Conservation (phyloP, 2,888 invertebrate genomes). For the Yponomeuta evonymella region DNA sequence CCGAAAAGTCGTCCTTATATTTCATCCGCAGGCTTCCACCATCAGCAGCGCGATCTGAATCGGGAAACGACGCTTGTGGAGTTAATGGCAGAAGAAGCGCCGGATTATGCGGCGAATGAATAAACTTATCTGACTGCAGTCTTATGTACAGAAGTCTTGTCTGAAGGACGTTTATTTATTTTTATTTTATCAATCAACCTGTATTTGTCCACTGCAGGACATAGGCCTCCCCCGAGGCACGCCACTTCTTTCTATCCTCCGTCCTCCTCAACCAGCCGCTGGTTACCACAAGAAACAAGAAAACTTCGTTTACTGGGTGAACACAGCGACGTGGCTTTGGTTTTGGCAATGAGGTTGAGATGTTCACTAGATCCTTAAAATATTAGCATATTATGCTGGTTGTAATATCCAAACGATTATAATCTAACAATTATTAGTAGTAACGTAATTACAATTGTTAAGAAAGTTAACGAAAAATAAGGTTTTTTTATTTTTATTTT, state of each 20-base stretch:
- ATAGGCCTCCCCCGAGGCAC: background rate
- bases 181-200: background rate
- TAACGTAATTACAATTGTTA: too few relatives aligned
- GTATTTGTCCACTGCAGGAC: background rate
- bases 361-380: too few relatives aligned
- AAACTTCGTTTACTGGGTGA: background rate
- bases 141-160: background rate
- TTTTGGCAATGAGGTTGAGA: background rate
- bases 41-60: conserved; percentile 17
- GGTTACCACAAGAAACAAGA: background rate
- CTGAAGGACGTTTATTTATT: too few relatives aligned
- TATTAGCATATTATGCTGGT: too few relatives aligned
- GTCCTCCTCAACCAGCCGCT: background rate
- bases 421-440: too few relatives aligned
- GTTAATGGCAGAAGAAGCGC: conserved; percentile 18
- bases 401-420: too few relatives aligned
- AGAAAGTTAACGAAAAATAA: too few relatives aligned
- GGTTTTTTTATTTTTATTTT: too few relatives aligned
- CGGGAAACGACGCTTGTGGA: conserved; percentile 19
- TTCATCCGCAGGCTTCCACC: conserved; percentile 12
- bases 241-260: background rate
- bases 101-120: conserved; percentile 15
- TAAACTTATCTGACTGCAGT: conserved; percentile 9
- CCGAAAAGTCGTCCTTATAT: conserved; percentile 13
- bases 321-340: background rate